Evolutionary conservation across 2,888 invertebrate genomes (phyloP), one percentile per base, ranked within the genome.

Genomic region (Patella ulyssiponensis): DNA sequence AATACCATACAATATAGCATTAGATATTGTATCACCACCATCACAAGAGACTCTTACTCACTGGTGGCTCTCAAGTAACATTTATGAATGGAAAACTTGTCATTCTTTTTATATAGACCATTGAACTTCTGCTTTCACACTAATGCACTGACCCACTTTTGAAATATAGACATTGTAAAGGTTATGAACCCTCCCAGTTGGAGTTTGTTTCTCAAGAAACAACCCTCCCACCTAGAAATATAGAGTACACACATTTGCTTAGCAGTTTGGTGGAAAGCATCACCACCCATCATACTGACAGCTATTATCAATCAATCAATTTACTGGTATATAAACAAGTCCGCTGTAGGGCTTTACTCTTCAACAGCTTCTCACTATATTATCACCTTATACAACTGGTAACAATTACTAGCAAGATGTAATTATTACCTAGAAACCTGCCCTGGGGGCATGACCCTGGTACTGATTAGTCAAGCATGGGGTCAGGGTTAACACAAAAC

Each of bases 381-480:
- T 23, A 64, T 64, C 23, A 64, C 23, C 64, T 64, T 64, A 23
- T 23, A 64, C 64, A 64, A 64, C 20, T 64, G 64, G 20, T 64
- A 64, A 64, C 64, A 20, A 64, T 64, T 64, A 64, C 64, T 23
- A 12, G 11, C 14, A 23, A 64, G 20, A 64, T 64, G 64, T 64
- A 64, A 64, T 64, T 64, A 64, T 64, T 64, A 64, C 64, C 9
- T 64, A 64, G 23, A 64, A 64, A 64, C 23, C 11, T 64, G 64
- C 64, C 64, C 64, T 23, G 11, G 64, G 20, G 5, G 9, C 64
- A 20, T 20, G 23, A 23, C 20, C 23, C 64, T 64, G 64, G 64
- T 64, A 23, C 64, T 64, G 11, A 64, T 64, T 64, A 64, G 23
- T 20, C 23, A 23, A 64, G 12, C 64, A 20, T 64, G 64, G 64